Percentiles rank a stretch among this genome's conserved stretches.
Evolutionary conservation across 2,888 invertebrate species (phyloP).

Genomic region (Spialia ferax): DNA sequence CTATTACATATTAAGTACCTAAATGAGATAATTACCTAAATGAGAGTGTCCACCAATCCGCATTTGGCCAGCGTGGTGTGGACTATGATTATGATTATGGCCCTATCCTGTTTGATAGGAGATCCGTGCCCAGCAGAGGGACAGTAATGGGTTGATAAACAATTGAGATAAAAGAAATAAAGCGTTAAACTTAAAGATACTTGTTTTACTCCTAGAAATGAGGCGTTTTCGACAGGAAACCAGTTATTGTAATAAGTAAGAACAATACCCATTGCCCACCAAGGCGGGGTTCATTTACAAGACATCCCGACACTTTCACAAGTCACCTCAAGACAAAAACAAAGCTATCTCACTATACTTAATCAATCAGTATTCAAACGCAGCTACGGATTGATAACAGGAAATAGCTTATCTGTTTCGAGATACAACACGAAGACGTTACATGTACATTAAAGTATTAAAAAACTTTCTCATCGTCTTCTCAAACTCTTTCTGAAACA

Average conservation of each 20-base stretch:
- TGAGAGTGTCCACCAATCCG: too few species aligned
- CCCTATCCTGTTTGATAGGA: too few species aligned
- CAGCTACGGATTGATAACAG: slow-evolving; percentile 56
- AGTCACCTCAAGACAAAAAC: slow-evolving; percentile 37
- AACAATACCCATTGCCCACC: slow-evolving; percentile 36
- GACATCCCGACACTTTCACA: slow-evolving; percentile 36
- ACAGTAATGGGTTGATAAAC: too few species aligned
- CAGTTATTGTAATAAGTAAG: slow-evolving; percentile 24
- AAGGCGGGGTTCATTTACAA: slow-evolving; percentile 21
- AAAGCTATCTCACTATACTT: slow-evolving; percentile 43
- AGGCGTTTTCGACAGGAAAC: slow-evolving; percentile 8
- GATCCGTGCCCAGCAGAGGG: too few species aligned
- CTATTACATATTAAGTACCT: too few species aligned
- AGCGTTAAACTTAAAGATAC: too few species aligned
- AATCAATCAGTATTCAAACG: slow-evolving; percentile 65
- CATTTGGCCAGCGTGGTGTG: too few species aligned
- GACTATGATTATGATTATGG: too few species aligned
- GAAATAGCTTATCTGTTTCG: slow-evolving; percentile 61
- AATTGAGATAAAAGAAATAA: too few species aligned
- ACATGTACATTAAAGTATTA: slow-evolving; percentile 49
- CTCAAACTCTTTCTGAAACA: too few species aligned
- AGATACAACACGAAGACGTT: slow-evolving; percentile 52
- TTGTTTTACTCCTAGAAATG: background rate
- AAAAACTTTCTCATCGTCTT: too few species aligned
- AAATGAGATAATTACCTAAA: too few species aligned